Evolutionary conservation across 2,888 invertebrate species (phyloP), one percentile per base, ranked within the genome.

Genomic region (Rhaphigaster nebulosa): DNA sequence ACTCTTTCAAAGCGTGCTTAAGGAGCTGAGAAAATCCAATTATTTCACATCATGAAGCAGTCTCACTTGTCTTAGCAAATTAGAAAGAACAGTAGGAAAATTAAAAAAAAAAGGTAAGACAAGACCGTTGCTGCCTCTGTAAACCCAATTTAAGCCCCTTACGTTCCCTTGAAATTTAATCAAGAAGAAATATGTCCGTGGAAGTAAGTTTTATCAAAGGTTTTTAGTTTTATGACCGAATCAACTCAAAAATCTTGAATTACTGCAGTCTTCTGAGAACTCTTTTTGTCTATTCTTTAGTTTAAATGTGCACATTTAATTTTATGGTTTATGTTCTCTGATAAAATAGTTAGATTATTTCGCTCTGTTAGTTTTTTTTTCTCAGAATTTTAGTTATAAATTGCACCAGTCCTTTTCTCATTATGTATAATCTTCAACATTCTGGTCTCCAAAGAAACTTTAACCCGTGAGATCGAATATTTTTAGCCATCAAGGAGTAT

Each of bases 11-110:
- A 52, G 90, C 54, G 87, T n/a, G 56, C 54, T 38, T 87, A 90
- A 84, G 80, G 41, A 56, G 41, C 41, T 87, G 84, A n/a, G 84
- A 56, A 50, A 90, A 90, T 90, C 90, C 87, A 84, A 84, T 90
- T 90, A 87, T 90, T 76, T 90, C 87, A 56, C 76, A 38, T 84
- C 56, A 84, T 84, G 84, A 84, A n/a, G 84, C 84, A 84, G 84
- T n/a, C 84, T 2, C 38, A 76, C 84, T 84, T 84, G 84, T 84
- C 45, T 45, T 84, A n/a, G 45, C 2, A 50, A 84, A 84, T 84
- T 84, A 84, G n/a, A 84, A 84, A 45, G 45, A n/a, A n/a, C 45
- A 84, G 45, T 41, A 45, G n/a, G 45, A 23, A 23, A 84, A 50
- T 45, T 84, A 45, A 45, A 45, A 84, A n/a, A n/a, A n/a, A 60